Base-by-base conservation (phyloP, 1,140 invertebrate species). In the Notospermus geniculatus region DNA sequence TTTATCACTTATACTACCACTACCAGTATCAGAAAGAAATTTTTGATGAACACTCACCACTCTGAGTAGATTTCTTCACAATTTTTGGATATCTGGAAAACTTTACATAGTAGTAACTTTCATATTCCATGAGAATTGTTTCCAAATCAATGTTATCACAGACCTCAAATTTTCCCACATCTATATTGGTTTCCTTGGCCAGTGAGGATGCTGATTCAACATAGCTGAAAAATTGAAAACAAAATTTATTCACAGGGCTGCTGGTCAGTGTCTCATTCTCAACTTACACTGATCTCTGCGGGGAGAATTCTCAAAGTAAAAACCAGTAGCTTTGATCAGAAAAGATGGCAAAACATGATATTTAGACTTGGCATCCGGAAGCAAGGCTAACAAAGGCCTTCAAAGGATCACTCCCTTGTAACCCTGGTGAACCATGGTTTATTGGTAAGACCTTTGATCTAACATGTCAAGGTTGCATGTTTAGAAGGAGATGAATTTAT, bases 101-200 rank as follows among this genome's bases (percentile, higher is more conserved):
- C 70, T 91, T 88, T 22, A 90, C 82, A 68, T 87, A 86, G 78
- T 92, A 93, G 82, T 91, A 96, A 55, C 88, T 89, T 65, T 89
- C 89, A 78, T 91, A 97, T 68, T 96, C 92, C 81, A 91, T 86
- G 50, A 96, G 79, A 60, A 97, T 90, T 19, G 88, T 89, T 57
- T 91, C 88, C 64, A 97, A 80, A 75, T 95, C 91, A 58, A 96
- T 87, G 69, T 96, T 96, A 69, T 97, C 93, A 80, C 93, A 96
- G 0, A 95, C 84, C 71, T 87, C 83, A 80, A 88, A 88, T 41
- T 88, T 85, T 30, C 86, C 84, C 0, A 85, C 77, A 25, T 93
- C 81, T 22, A 86, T 83, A 0, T 77, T 82, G 4, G 90, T 89
- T 80, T 95, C 92, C 19, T 80, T 80, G 17, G 80, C 78, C 41